These are phyloP conservation scores for Caenorhabditis plicata DNA, from an alignment of 2,888 invertebrate species.

Conservation along the genomic window DNA sequence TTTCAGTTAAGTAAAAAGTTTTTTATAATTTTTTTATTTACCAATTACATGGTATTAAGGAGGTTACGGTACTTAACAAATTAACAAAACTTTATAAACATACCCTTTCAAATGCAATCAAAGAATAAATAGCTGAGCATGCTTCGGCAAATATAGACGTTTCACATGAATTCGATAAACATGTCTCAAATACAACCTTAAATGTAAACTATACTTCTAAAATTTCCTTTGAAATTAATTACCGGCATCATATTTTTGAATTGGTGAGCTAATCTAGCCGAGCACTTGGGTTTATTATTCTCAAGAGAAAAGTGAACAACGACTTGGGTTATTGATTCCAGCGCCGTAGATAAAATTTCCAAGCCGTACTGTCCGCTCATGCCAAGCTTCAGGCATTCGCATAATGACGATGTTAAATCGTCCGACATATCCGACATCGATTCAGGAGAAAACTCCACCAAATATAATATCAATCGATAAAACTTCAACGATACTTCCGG, in stretches of 20 bases:
- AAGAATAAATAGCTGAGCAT: conserved; percentile 66
- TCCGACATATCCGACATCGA: conserved; percentile 69
- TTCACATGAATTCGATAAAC: conserved; percentile 67
- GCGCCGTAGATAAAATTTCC: conserved; percentile 41
- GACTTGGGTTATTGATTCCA: conserved; percentile 40
- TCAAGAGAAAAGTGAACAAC: conserved; percentile 23
- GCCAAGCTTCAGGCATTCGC: conserved; percentile 60
- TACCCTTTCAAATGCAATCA: conserved; percentile 67
- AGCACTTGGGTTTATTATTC: conserved; percentile 6
- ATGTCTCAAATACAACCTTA: conserved; percentile 66
- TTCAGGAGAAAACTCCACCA: conserved; percentile 75
- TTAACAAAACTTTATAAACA: no score
- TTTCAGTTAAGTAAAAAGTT: background rate
- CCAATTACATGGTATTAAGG: no score
- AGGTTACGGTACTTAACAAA: no score
- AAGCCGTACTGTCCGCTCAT: conserved; percentile 47
- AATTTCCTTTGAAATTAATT: background rate
- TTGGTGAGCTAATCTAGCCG: conserved; percentile 12
- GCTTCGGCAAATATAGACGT: conserved; percentile 67
- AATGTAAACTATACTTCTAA: background rate
- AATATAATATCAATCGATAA: conserved; percentile 73
- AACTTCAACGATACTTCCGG: conserved; percentile 63
- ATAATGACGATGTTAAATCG: conserved; percentile 63
- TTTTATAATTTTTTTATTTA: background rate
- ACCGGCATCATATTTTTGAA: conserved; percentile 34